Evolutionary conservation across 2,113 vertebrate genomes (phyloP).

Genomic region (Pardalotus punctatus): DNA sequence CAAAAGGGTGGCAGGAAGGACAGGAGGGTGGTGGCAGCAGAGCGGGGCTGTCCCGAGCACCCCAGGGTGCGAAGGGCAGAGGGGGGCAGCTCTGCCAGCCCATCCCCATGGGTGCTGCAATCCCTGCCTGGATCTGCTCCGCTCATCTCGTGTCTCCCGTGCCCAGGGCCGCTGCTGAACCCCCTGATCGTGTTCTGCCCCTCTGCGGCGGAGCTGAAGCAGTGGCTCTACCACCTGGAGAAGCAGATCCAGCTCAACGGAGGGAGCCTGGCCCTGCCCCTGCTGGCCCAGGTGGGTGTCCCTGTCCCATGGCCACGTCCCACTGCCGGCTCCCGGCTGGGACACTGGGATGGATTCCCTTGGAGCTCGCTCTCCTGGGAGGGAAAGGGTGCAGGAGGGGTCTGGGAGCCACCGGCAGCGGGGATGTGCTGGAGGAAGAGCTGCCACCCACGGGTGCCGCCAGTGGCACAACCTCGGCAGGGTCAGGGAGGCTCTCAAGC

Average conservation of each 20-base stretch:
- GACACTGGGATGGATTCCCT: background rate
- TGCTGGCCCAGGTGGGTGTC: conserved; percentile 63
- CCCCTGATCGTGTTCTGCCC: conserved; percentile 88
- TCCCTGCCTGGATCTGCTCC: background rate
- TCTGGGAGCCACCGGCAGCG: background rate
- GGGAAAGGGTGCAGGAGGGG: background rate
- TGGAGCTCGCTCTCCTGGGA: background rate
- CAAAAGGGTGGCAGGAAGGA: background rate
- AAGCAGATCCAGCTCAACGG: conserved; percentile 86
- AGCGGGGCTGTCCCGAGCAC: fast-evolving
- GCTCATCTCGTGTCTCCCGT: background rate
- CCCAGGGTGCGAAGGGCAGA: fast-evolving
- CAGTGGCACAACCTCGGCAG: background rate
- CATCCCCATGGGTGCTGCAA: background rate
- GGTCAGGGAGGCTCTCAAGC: background rate
- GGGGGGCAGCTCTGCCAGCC: background rate
- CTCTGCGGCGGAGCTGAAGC: conserved; percentile 80
- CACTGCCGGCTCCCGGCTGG: background rate
- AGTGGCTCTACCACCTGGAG: conserved; percentile 89
- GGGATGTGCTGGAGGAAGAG: background rate
- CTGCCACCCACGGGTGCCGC: background rate
- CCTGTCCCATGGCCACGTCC: background rate
- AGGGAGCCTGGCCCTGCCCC: conserved; percentile 60
- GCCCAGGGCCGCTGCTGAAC: conserved; percentile 85
- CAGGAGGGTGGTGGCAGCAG: background rate